Conservation (phyloP, 2,113 vertebrate genomes). For the Gobio gobio region DNA sequence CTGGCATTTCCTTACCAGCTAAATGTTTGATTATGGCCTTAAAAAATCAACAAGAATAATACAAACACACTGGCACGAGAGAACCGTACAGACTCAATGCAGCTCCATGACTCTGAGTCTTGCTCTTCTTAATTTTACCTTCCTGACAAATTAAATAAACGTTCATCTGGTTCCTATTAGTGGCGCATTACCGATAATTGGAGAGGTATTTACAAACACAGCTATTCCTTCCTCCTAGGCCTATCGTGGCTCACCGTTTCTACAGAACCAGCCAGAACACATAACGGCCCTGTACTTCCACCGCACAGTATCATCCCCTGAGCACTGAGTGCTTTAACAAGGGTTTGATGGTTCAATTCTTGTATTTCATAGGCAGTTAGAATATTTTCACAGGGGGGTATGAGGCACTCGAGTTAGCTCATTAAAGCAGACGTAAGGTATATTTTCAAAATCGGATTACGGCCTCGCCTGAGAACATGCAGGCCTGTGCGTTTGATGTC, state of each 20-base stretch:
- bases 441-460: constrained; percentile 56
- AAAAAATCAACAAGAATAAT: constrained; percentile 50
- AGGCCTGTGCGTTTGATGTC: constrained; percentile 28
- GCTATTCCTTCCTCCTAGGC: constrained; percentile 42
- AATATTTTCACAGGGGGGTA: constrained; percentile 65
- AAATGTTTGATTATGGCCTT: constrained; percentile 47
- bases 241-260: constrained; percentile 25
- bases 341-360: constrained; percentile 70
- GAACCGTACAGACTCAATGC: background rate
- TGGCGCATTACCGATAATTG: constrained; percentile 73
- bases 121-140: constrained; percentile 69
- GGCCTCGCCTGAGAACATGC: constrained; percentile 28
- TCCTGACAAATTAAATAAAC: constrained; percentile 76
- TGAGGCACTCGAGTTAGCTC: constrained; percentile 47
- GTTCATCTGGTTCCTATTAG: constrained; percentile 72
- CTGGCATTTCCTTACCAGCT: constrained; percentile 50
- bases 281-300: constrained; percentile 40
- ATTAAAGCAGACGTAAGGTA: constrained; percentile 50
- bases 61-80: constrained; percentile 46
- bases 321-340: constrained; percentile 51
- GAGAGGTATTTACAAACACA: constrained; percentile 73
- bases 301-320: constrained; percentile 38
- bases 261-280: constrained; percentile 42
- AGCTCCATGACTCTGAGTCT: constrained; percentile 53
- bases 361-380: constrained; percentile 65